phyloP scores from a whole-genome alignment of 2,113 vertebrate species.

The Callipepla squamata region DNA sequence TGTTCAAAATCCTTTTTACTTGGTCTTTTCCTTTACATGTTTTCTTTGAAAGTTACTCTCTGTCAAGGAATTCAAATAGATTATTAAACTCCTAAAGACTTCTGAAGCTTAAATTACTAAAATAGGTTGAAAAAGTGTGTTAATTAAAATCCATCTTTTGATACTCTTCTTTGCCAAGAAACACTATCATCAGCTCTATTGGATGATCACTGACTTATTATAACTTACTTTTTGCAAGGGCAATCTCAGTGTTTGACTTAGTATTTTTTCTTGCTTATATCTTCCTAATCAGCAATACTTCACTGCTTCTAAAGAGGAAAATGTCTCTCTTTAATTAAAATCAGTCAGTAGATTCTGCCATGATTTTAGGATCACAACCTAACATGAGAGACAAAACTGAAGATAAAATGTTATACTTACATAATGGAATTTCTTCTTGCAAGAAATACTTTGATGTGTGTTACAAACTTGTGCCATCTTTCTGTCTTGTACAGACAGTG shows the following conservation, averaged over 20 bases:
- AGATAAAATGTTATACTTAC: background rate
- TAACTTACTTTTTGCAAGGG: background rate
- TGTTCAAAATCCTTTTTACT: background rate
- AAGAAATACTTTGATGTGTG: background rate
- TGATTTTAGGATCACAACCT: background rate
- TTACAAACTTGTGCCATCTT: background rate
- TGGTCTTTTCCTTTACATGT: background rate
- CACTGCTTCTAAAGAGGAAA: background rate
- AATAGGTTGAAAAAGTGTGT: background rate
- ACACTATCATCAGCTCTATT: background rate
- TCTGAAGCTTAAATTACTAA: background rate
- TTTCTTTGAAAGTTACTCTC: background rate
- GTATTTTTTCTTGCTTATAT: background rate
- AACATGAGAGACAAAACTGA: background rate
- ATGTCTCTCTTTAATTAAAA: background rate
- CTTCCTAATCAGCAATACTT: background rate
- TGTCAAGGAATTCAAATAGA: background rate
- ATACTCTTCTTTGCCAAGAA: background rate
- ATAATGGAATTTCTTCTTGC: background rate
- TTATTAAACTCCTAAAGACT: background rate
- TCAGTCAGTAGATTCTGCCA: background rate
- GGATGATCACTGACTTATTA: background rate
- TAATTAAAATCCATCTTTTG: background rate
- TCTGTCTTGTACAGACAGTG: background rate
- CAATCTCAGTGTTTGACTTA: background rate